These are phyloP conservation scores for Glossosoma conforme DNA, from an alignment of 1,140 invertebrate genomes.

Conservation along the genomic window DNA sequence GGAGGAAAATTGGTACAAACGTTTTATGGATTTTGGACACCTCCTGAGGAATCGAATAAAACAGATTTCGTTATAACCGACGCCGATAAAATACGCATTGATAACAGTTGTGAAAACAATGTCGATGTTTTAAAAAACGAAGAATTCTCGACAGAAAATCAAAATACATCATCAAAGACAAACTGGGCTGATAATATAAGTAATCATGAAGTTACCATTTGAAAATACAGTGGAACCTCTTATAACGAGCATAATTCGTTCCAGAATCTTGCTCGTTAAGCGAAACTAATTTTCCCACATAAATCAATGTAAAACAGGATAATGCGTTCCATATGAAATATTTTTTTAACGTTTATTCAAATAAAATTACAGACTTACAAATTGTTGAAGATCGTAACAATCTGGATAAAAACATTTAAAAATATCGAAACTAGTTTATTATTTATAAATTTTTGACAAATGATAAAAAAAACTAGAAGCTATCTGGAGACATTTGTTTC, in stretches of 20 bases:
- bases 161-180: background rate
- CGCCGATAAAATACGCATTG: too few species aligned
- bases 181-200: background rate
- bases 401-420: too few species aligned
- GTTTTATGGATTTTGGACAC: slow-evolving; percentile 18
- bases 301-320: background rate
- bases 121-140: background rate
- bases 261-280: background rate
- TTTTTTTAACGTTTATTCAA: too few species aligned
- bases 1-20: slow-evolving; percentile 13
- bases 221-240: slow-evolving; percentile 2
- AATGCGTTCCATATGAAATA: too few species aligned
- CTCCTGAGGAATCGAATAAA: background rate
- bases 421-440: too few species aligned
- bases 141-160: background rate
- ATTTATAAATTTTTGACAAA: too few species aligned
- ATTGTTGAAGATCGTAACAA: too few species aligned
- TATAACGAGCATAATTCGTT: background rate
- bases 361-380: too few species aligned
- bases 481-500: too few species aligned
- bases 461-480: too few species aligned
- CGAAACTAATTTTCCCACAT: background rate
- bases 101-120: background rate
- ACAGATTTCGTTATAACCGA: too few species aligned
- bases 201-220: slow-evolving; percentile 1